Percentiles rank a stretch among this genome's conserved stretches.
Conservation (phyloP, 2,888 invertebrate species). For the Amphipoea oculea region DNA sequence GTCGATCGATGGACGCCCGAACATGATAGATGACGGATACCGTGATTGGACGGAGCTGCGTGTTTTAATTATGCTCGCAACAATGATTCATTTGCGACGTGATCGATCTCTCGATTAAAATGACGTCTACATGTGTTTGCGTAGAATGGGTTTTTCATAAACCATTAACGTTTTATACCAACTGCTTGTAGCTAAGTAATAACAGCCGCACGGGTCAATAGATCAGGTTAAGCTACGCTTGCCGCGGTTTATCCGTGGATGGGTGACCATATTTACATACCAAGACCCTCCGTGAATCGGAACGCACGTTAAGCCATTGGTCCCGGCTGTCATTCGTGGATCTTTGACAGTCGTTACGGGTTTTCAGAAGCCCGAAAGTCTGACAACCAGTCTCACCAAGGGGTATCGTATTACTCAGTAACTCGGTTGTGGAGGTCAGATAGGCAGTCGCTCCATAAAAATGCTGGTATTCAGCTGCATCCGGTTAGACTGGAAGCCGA, state of each 20-base stretch:
- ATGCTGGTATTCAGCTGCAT: background rate
- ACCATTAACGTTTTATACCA: background rate
- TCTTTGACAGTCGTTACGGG: background rate
- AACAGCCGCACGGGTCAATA: background rate
- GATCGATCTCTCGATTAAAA: conserved; percentile 51
- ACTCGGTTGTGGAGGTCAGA: background rate
- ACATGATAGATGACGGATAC: conserved; percentile 46
- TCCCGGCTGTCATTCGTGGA: background rate
- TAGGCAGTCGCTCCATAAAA: background rate
- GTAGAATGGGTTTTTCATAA: background rate
- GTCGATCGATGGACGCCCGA: conserved; percentile 18
- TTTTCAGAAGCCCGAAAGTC: background rate
- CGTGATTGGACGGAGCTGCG: conserved; percentile 34
- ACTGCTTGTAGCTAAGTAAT: background rate
- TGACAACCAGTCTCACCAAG: background rate
- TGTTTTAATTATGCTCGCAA: conserved; percentile 56
- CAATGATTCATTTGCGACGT: conserved; percentile 50
- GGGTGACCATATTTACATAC: no score
- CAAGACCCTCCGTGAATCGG: background rate
- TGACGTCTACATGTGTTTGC: conserved; percentile 20
- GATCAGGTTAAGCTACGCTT: background rate
- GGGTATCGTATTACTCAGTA: background rate
- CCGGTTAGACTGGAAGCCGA: background rate
- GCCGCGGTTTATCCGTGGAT: background rate
- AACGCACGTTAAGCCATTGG: background rate